A percentile compares a stretch with the other conserved stretches of the same genome.
Evolutionary conservation across 2,113 vertebrate genomes (phyloP).

Genomic region (Sebastes fasciatus): DNA sequence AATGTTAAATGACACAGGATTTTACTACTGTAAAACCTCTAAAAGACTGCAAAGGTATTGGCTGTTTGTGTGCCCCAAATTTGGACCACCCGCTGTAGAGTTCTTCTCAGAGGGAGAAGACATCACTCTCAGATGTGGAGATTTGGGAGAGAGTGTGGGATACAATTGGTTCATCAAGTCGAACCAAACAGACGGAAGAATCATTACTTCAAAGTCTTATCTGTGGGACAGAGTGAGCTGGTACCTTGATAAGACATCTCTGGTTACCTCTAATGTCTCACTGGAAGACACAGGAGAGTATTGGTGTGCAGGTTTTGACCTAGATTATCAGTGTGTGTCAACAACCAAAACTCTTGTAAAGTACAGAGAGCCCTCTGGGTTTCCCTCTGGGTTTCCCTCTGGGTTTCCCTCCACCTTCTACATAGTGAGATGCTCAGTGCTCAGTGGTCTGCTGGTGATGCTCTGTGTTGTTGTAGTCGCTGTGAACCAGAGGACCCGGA

Average conservation of each 20-base stretch:
- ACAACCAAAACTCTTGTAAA: not conserved
- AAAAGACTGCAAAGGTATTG: too few relatives aligned
- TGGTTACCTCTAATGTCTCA: not conserved
- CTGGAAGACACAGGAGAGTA: not conserved
- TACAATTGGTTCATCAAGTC: not conserved
- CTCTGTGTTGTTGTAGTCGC: not conserved
- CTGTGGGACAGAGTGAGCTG: not conserved
- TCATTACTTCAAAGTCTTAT: not conserved
- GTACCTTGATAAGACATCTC: not conserved
- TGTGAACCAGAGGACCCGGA: too few relatives aligned
- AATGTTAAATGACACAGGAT: too few relatives aligned
- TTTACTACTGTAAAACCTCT: too few relatives aligned
- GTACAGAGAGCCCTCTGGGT: too few relatives aligned
- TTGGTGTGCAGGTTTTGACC: not conserved
- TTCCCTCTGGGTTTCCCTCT: too few relatives aligned
- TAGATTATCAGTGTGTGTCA: not conserved
- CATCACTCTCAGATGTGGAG: not conserved
- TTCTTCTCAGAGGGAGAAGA: not conserved
- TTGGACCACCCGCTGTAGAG: not conserved
- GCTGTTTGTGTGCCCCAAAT: not conserved
- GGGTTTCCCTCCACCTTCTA: not conserved
- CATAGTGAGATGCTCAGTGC: not conserved
- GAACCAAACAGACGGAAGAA: not conserved
- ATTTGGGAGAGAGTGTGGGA: accelerated
- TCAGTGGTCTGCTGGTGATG: not conserved